Conservation (phyloP, 1,140 invertebrate species). For the Drosophila biarmipes region DNA sequence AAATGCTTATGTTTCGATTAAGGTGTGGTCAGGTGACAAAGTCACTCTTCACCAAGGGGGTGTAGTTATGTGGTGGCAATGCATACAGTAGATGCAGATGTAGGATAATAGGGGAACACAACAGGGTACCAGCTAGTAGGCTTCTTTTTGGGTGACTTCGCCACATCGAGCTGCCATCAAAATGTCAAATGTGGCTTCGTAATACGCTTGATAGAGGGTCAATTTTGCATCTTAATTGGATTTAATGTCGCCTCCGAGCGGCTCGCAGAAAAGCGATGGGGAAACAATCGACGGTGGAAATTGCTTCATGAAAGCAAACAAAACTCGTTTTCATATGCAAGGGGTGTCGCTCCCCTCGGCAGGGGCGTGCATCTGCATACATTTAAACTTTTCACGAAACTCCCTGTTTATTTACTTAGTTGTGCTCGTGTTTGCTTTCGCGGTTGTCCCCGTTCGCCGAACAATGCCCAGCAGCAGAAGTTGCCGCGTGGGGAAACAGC, state of each 20-base stretch:
- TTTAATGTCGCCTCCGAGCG: constrained; percentile 22
- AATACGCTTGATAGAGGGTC: constrained; percentile 56
- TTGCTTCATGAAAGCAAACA: constrained; percentile 39
- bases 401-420: constrained; percentile 69
- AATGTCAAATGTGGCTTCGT: constrained; percentile 41
- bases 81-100: no score
- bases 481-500: constrained; percentile 1
- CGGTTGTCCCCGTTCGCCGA: constrained; percentile 22
- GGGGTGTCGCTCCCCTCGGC: constrained; percentile 20
- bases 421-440: constrained; percentile 55
- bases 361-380: constrained; percentile 66
- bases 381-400: constrained; percentile 61
- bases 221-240: constrained; percentile 52
- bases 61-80: no score
- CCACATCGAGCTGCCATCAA: constrained; percentile 39
- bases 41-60: no score
- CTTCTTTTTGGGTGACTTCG: background rate
- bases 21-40: constrained; percentile 1
- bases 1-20: background rate
- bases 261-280: background rate
- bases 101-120: no score
- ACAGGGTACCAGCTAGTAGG: background rate
- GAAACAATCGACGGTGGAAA: constrained; percentile 24
- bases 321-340: constrained; percentile 78
- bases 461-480: constrained; percentile 26